Conservation (phyloP, 2,113 vertebrate species). For the Cephalopholis sonnerati region DNA sequence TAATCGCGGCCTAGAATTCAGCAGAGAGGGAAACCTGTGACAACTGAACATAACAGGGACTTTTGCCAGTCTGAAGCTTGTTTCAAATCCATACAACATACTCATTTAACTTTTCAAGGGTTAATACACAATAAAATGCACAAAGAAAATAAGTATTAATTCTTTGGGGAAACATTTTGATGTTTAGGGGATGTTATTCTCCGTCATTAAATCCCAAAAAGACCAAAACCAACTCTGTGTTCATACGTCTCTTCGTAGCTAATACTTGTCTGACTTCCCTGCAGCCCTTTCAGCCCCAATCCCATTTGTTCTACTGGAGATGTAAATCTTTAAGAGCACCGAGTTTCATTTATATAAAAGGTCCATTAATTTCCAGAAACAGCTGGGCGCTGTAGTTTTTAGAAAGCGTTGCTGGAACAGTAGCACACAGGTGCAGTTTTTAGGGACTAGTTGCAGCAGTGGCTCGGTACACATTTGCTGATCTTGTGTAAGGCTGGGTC, state of each 20-base stretch:
- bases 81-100: no score
- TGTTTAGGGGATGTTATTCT: background rate
- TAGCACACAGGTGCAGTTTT: no score
- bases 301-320: background rate
- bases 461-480: background rate
- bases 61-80: background rate
- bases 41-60: background rate
- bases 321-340: background rate
- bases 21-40: background rate
- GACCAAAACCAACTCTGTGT: background rate
- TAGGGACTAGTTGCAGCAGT: background rate
- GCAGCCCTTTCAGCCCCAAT: background rate
- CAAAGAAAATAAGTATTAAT: no score
- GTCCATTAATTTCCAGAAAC: background rate
- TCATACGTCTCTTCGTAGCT: no score
- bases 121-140: no score
- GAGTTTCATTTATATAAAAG: conserved; percentile 1
- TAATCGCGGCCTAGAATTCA: no score
- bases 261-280: background rate
- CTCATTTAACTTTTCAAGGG: no score
- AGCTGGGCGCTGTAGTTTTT: background rate
- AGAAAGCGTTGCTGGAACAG: background rate
- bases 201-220: background rate
- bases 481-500: background rate
- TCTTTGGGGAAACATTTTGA: no score